Evolutionary conservation across 2,888 invertebrate genomes (phyloP), one percentile per base, ranked within the genome.

Genomic region (Lapara coniferarum): DNA sequence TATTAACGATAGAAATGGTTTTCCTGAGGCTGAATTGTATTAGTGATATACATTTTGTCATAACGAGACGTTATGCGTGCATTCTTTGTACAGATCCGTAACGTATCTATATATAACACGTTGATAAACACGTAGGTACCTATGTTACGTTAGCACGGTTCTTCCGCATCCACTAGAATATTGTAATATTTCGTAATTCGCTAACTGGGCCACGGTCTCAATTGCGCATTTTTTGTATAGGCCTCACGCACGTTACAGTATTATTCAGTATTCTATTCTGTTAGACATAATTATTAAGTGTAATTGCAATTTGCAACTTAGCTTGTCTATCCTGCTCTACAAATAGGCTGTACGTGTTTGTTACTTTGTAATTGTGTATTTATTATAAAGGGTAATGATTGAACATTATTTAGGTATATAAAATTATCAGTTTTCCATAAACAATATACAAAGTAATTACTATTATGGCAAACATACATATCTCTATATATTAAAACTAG

Each of bases 111-210:
- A 91, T 91, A 90, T 90, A 91, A 83, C 87, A 84, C 87, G 83
- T 87, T 88, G 89, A 89, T 89, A 87, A 88, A 87, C 83, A 84
- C 78, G 78, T 83, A 88, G 82, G 83, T 83, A 87, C 83, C n/a
- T n/a, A n/a, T n/a, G 84, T 85, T 83, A 84, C 87, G 85, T 83
- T 86, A 79, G 81, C 82, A 77, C 79, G 78, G 81, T 79, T 89
- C 92, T 93, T 93, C 92, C 93, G 91, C 83, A 84, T 90, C 80
- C 84, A 78, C 76, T 84, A 82, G 88, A 87, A 87, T 85, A n/a
- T n/a, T n/a, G 85, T 88, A 81, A 79, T 88, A 92, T 93, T 93
- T 93, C 93, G 92, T 93, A 93, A 93, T 89, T 86, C 83, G 71
- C 75, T 83, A 89, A 88, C 87, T 93, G 91, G 93, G 93, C 93